A percentile compares a stretch with the other conserved stretches of the same genome.
phyloP scores from a whole-genome alignment of 1,140 invertebrate genomes.

The Cheumatopsyche charites region DNA sequence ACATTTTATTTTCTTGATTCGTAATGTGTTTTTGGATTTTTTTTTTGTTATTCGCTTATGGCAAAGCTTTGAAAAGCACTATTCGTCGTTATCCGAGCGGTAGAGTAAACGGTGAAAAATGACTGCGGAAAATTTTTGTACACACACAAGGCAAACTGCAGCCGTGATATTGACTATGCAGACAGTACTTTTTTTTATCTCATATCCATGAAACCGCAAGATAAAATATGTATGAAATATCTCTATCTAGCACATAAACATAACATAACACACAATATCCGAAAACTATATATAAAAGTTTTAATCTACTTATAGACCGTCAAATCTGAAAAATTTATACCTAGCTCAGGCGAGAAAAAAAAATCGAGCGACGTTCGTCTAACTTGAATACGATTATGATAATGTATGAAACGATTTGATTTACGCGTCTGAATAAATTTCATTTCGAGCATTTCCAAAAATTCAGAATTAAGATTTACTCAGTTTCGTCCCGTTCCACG shows the following conservation, averaged over 20 bases:
- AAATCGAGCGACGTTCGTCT: no score
- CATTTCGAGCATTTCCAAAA: no score
- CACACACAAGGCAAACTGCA: conserved; percentile 23
- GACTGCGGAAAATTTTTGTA: conserved; percentile 36
- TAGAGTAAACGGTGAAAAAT: conserved; percentile 32
- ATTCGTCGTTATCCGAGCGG: conserved; percentile 18
- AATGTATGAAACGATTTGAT: no score
- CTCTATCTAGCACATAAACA: no score
- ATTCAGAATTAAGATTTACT: conserved; percentile 19
- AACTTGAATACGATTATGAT: no score
- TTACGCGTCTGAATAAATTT: no score
- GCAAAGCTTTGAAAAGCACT: neutral
- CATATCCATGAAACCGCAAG: conserved; percentile 1
- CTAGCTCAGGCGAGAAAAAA: no score
- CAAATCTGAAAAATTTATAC: no score
- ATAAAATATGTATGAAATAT: conserved; percentile 19
- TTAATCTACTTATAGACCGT: no score
- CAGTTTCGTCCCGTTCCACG: neutral
- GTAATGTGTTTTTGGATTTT: neutral
- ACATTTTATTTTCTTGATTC: neutral
- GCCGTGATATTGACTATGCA: conserved; percentile 31
- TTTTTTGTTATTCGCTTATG: neutral
- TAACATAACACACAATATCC: no score
- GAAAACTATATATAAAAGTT: no score
- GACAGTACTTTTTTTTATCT: conserved; percentile 6